Percentiles rank a stretch among this genome's conserved stretches.
Evolutionary conservation across 2,797 vertebrate genomes (phyloP).

Genomic region (Paramormyrops hopkinsi): DNA sequence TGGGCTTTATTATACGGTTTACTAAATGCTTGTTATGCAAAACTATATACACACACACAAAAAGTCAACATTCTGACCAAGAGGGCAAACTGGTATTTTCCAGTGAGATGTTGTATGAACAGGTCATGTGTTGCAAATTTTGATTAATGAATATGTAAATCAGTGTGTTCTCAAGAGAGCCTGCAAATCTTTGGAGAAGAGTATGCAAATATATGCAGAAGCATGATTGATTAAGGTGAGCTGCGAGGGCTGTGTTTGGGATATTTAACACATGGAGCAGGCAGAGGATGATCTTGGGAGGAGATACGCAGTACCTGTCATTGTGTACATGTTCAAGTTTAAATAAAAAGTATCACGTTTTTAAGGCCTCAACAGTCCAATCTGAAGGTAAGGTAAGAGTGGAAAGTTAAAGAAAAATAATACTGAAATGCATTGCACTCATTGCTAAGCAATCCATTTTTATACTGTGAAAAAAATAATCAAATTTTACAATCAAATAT

Average conservation of each 20-base stretch:
- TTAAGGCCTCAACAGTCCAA: not conserved
- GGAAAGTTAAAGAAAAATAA: not conserved
- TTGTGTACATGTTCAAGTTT: not conserved
- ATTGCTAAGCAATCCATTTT: not conserved
- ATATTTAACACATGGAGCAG: not conserved
- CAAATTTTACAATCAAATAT: not conserved
- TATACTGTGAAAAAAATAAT: not conserved
- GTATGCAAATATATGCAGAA: constrained; percentile 3
- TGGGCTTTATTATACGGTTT: not conserved
- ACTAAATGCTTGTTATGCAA: not conserved
- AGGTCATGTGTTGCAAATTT: constrained; percentile 1
- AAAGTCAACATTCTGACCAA: not conserved
- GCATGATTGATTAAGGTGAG: not conserved
- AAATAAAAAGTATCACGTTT: not conserved
- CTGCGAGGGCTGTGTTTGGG: not conserved
- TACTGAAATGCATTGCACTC: not conserved
- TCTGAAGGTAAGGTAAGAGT: not conserved
- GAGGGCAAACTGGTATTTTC: not conserved
- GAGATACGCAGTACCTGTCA: not conserved
- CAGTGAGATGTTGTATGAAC: not conserved
- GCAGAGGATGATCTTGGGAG: not conserved
- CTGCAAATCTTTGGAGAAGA: not conserved
- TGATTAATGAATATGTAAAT: constrained; percentile 11
- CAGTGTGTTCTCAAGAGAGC: not conserved
- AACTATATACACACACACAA: not conserved